These are phyloP conservation scores for Anodontia alba DNA, from an alignment of 2,888 invertebrate genomes.

Conservation along the genomic window DNA sequence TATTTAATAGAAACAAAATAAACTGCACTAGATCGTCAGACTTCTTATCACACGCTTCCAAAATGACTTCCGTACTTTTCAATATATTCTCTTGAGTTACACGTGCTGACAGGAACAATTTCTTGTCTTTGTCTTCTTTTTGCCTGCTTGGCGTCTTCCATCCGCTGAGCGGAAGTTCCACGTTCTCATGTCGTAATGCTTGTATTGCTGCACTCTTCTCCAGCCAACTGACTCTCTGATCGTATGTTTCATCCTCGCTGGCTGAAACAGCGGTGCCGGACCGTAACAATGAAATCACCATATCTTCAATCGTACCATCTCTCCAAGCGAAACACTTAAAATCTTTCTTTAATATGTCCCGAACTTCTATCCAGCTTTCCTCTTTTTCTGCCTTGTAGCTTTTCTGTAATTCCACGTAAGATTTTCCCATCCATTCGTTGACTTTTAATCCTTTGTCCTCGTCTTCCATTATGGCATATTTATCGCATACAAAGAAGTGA, in stretches of 20 bases:
- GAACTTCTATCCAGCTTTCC: not conserved
- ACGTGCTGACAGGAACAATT: not conserved
- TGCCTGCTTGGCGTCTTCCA: not conserved
- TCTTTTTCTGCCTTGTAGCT: not conserved
- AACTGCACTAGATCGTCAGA: not conserved
- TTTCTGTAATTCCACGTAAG: not conserved
- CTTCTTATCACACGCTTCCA: not conserved
- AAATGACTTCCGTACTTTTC: not conserved
- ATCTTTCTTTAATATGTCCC: not conserved
- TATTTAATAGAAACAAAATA: not conserved
- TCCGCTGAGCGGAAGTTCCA: not conserved
- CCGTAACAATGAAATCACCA: not conserved
- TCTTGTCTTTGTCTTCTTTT: not conserved
- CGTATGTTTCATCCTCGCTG: not conserved
- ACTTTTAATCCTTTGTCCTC: not conserved
- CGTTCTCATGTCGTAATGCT: not conserved
- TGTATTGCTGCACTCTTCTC: not conserved
- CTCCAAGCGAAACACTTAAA: not conserved
- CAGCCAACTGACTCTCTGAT: not conserved
- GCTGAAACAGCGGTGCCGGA: not conserved
- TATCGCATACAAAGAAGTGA: constrained; percentile 1
- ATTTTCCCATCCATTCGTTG: not conserved
- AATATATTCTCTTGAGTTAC: not conserved
- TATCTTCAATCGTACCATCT: constrained; percentile 12
- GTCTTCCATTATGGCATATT: not conserved